phyloP scores from a whole-genome alignment of 30 jellyfish, hydroid and myxozoan genomes.

The Turritopsis rubra region DNA sequence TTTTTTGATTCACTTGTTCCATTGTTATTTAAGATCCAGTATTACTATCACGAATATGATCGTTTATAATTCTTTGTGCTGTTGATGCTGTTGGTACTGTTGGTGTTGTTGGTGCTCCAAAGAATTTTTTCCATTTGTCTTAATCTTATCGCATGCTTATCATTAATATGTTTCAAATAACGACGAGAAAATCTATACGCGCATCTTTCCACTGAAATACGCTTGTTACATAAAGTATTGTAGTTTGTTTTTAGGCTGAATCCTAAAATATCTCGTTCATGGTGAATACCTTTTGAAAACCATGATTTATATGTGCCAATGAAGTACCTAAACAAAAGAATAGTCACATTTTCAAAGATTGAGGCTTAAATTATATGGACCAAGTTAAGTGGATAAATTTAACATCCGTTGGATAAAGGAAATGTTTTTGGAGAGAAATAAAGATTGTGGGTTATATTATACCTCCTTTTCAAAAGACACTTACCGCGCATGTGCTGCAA shows the following conservation, averaged over 20 bases:
- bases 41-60: too few species aligned
- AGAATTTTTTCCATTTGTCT: not conserved
- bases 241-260: constrained; percentile 53
- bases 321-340: constrained; percentile 34
- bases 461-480: too few species aligned
- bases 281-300: constrained; percentile 76
- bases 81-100: too few species aligned
- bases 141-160: not conserved
- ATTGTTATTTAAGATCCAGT: too few species aligned
- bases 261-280: constrained; percentile 86
- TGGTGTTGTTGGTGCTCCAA: not conserved
- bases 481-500: constrained; percentile 82
- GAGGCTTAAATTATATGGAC: too few species aligned
- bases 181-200: not conserved
- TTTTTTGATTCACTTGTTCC: too few species aligned
- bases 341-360: too few species aligned
- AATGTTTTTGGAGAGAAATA: too few species aligned
- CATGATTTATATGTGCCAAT: constrained; percentile 80
- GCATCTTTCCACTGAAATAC: constrained; percentile 17
- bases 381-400: too few species aligned
- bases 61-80: too few species aligned
- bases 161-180: not conserved
- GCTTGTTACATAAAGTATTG: constrained; percentile 68
- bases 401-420: too few species aligned
- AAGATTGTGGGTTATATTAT: too few species aligned